phyloP scores from a whole-genome alignment of 2,888 invertebrate genomes.

The Hirtodrosophila confusa region DNA sequence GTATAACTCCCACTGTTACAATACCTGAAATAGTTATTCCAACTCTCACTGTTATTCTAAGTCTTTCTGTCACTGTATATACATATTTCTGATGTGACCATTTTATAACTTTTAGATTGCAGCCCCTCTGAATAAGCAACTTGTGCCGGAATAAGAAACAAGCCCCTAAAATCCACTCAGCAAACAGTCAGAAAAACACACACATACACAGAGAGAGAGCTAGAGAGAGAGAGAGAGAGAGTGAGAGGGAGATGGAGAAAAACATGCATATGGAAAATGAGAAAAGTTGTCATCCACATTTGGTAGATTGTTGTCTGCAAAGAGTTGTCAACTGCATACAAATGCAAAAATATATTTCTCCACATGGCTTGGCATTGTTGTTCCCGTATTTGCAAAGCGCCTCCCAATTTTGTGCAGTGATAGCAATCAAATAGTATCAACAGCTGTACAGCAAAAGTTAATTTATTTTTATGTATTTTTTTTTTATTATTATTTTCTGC shows the following conservation, averaged over 20 bases:
- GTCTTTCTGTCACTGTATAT: too few relatives aligned
- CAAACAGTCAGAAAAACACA: slow-evolving; percentile 1
- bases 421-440: slow-evolving; percentile 60
- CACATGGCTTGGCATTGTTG: background rate
- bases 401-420: slow-evolving; percentile 33
- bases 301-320: slow-evolving; percentile 25
- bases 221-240: background rate
- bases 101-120: background rate
- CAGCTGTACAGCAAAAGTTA: slow-evolving; percentile 52
- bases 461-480: slow-evolving; percentile 40
- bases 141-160: slow-evolving; percentile 9
- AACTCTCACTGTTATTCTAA: too few relatives aligned
- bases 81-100: background rate
- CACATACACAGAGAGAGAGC: background rate
- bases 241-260: too few relatives aligned
- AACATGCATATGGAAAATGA: slow-evolving; percentile 30
- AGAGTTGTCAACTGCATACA: slow-evolving; percentile 42
- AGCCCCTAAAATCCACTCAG: background rate
- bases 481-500: background rate
- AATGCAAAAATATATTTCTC: slow-evolving; percentile 20
- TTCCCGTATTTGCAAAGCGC: slow-evolving; percentile 14
- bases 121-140: slow-evolving; percentile 3
- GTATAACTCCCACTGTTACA: too few relatives aligned
- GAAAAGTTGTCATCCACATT: slow-evolving; percentile 43
- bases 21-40: too few relatives aligned